These are phyloP conservation scores for Anneissia japonica DNA, from an alignment of 35 echinoderm and acorn worm genomes.

Conservation along the genomic window DNA sequence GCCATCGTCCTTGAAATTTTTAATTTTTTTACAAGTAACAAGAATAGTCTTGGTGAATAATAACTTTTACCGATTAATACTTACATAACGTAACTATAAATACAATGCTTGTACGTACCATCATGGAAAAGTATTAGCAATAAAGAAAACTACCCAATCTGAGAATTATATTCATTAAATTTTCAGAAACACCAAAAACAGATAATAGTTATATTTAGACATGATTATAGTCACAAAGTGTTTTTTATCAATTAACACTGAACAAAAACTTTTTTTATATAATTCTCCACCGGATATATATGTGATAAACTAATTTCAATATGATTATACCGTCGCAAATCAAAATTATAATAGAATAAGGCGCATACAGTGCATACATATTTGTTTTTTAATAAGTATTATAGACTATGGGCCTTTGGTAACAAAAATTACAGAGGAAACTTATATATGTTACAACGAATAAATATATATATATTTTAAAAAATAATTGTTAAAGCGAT, in stretches of 20 bases:
- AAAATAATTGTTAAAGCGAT: not conserved
- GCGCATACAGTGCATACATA: not conserved
- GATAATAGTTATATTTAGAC: not conserved
- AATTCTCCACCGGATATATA: not conserved
- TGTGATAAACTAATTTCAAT: not conserved
- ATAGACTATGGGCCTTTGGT: too few species aligned
- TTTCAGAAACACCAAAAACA: not conserved
- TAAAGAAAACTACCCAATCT: too few species aligned
- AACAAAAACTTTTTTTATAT: not conserved
- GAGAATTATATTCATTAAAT: not conserved
- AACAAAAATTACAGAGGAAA: too few species aligned
- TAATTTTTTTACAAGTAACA: not conserved
- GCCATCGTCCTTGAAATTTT: not conserved
- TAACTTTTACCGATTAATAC: not conserved
- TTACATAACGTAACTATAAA: not conserved
- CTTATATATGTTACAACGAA: not conserved
- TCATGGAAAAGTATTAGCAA: too few species aligned
- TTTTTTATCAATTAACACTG: not conserved
- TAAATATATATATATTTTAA: not conserved
- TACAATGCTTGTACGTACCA: too few species aligned
- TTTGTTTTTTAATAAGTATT: too few species aligned
- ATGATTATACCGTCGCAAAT: not conserved
- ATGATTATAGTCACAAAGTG: not conserved
- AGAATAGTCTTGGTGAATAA: not conserved
- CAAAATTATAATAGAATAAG: too few species aligned